Evolutionary conservation across 2,113 vertebrate genomes (phyloP).

Genomic region (Pteruthius melanotis): DNA sequence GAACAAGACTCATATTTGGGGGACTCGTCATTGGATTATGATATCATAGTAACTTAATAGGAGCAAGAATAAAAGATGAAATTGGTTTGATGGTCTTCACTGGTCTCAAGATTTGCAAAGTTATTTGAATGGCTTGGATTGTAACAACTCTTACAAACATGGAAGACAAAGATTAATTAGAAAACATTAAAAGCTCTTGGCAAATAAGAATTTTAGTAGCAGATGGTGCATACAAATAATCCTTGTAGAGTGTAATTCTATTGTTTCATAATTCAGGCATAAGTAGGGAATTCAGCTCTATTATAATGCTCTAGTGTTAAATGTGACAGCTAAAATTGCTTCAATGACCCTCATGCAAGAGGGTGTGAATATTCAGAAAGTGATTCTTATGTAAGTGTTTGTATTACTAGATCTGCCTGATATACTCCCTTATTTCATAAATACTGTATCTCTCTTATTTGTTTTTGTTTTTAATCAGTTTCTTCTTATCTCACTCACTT

Average conservation of each 20-base stretch:
- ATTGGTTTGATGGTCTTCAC: not conserved
- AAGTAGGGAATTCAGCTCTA: not conserved
- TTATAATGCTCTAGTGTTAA: not conserved
- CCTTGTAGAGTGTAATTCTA: not conserved
- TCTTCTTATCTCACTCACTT: not conserved
- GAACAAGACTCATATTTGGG: not conserved
- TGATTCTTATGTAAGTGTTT: not conserved
- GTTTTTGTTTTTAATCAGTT: not conserved
- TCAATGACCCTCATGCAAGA: not conserved
- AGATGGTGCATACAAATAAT: not conserved
- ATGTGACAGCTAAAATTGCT: not conserved
- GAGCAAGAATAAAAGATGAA: not conserved
- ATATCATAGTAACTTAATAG: not conserved
- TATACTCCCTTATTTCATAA: not conserved
- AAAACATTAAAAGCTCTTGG: not conserved
- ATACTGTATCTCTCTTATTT: not conserved
- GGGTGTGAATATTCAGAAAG: not conserved
- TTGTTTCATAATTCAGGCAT: not conserved
- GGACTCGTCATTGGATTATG: not conserved
- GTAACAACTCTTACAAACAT: not conserved
- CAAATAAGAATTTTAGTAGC: not conserved
- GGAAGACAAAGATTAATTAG: not conserved
- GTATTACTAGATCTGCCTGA: not conserved
- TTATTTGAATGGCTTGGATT: not conserved
- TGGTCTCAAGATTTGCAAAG: not conserved